These are phyloP conservation scores for Brachionichthys hirsutus DNA, from an alignment of 2,113 vertebrate genomes.

Conservation along the genomic window DNA sequence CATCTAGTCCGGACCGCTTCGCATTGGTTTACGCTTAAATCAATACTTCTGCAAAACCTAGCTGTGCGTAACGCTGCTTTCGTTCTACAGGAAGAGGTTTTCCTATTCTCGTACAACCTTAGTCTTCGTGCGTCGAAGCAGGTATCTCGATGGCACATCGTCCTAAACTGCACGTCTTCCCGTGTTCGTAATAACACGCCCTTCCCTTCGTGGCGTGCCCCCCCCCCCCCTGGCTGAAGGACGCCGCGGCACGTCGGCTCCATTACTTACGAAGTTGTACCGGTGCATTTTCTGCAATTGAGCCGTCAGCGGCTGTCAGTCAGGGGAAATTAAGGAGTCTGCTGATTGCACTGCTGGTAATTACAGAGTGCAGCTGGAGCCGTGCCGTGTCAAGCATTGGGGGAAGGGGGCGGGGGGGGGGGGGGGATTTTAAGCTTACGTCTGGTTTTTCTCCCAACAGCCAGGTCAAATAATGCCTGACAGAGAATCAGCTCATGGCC, in stretches of 20 bases:
- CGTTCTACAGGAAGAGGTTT: too few species aligned
- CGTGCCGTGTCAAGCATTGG: constrained; percentile 72
- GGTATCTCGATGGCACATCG: neutral
- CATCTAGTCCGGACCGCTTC: constrained; percentile 63
- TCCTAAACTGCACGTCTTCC: neutral
- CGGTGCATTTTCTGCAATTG: constrained; percentile 69
- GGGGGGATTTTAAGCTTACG: constrained; percentile 67
- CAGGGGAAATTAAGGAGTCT: constrained; percentile 74
- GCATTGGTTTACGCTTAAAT: constrained; percentile 64
- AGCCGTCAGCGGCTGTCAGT: constrained; percentile 73
- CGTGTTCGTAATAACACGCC: constrained; percentile 15
- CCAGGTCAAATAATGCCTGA: constrained; percentile 60
- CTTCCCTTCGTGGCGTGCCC: constrained; percentile 30
- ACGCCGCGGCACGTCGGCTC: constrained; percentile 46
- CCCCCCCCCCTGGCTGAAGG: constrained; percentile 19
- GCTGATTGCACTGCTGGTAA: constrained; percentile 77
- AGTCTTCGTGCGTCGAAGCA: too few species aligned
- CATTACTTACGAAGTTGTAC: constrained; percentile 70
- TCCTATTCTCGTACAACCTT: too few species aligned
- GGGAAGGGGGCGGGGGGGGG: constrained; percentile 44
- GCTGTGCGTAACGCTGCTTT: neutral
- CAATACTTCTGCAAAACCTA: constrained; percentile 48
- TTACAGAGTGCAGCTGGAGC: constrained; percentile 72
- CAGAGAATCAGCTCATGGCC: constrained; percentile 35
- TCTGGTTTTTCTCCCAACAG: constrained; percentile 61